A percentile compares a stretch with the other conserved stretches of the same genome.
Evolutionary conservation across 2,888 invertebrate genomes (phyloP).

Genomic region (Actias luna): DNA sequence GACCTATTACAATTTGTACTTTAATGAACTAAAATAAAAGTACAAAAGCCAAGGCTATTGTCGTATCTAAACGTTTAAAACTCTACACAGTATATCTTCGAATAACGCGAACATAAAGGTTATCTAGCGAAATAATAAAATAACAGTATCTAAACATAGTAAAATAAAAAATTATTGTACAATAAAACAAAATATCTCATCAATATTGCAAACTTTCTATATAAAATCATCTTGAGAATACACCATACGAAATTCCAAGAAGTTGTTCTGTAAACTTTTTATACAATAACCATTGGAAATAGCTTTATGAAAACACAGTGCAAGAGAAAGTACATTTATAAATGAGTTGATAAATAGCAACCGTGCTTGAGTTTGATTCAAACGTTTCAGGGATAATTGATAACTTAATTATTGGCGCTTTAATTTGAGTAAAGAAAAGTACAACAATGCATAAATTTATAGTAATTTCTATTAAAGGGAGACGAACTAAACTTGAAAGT

Average conservation of each 20-base stretch:
- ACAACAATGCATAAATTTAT: not conserved
- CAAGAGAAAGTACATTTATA: conserved; percentile 2
- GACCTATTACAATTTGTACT: not conserved
- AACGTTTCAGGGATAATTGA: not conserved
- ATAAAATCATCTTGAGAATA: conserved; percentile 29
- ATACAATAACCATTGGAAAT: not conserved
- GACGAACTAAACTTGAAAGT: not conserved
- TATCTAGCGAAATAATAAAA: conserved; percentile 27
- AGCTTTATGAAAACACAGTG: not conserved
- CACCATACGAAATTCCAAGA: conserved; percentile 25
- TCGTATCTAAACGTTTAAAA: conserved; percentile 29
- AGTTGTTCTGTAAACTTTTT: conserved; percentile 8
- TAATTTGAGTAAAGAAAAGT: not conserved
- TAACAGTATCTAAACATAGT: conserved; percentile 34
- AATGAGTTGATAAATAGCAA: not conserved
- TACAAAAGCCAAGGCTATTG: not conserved
- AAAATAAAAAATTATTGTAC: conserved; percentile 37
- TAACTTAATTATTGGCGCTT: not conserved
- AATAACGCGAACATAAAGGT: conserved; percentile 21
- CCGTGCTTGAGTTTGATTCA: not conserved
- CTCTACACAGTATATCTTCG: conserved; percentile 25
- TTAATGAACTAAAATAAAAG: not conserved
- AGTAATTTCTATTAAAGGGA: not conserved
- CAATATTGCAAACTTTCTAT: conserved; percentile 37
- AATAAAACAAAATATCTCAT: conserved; percentile 28